Evolutionary conservation across 2,888 invertebrate genomes (phyloP), one percentile per base, ranked within the genome.

Genomic region (Chloromyia formosa): DNA sequence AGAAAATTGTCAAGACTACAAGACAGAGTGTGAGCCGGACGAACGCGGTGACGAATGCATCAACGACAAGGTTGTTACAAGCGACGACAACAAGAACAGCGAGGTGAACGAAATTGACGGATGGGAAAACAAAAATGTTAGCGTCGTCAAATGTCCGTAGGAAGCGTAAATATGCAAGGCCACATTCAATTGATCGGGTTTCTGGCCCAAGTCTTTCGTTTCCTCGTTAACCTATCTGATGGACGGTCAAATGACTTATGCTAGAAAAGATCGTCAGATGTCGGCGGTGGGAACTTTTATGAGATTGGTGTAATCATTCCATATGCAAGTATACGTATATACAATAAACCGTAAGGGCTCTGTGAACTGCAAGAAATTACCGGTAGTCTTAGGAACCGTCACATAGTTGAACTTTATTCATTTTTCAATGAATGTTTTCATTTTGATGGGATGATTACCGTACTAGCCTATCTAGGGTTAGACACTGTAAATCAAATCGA

Each of bases 181-280:
- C 66, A 49, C 49, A 23, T 20, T 35, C 7, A 45, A 20, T 3
- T 18, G 40, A 14, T 22, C 66, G 20, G 49, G 66, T 66, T 66
- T 20, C 66, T 66, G 20, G 66, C 49, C 35, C n/a, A 66, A 66
- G 22, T 66, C 49, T 66, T 66, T 66, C 23, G 66, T 22, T 66
- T 66, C 12, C 18, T 12, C 49, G 49, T 3, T 49, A 49, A 49
- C 49, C 49, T 7, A 1, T 49, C n/a, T n/a, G n/a, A n/a, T n/a
- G n/a, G n/a, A n/a, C n/a, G n/a, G n/a, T 35, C 27, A 35, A 35
- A 7, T 7, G 27, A 35, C 7, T 35, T 35, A 35, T 35, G 7
- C 2, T 35, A 35, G 27, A 4, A 7, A 35, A 2, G 7, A 35
- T 35, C 3, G 2, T 35, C 3, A 2, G 27, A 7, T 2, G 27